Evolutionary conservation across 2,113 vertebrate species (phyloP).

Genomic region (Heterotis niloticus): DNA sequence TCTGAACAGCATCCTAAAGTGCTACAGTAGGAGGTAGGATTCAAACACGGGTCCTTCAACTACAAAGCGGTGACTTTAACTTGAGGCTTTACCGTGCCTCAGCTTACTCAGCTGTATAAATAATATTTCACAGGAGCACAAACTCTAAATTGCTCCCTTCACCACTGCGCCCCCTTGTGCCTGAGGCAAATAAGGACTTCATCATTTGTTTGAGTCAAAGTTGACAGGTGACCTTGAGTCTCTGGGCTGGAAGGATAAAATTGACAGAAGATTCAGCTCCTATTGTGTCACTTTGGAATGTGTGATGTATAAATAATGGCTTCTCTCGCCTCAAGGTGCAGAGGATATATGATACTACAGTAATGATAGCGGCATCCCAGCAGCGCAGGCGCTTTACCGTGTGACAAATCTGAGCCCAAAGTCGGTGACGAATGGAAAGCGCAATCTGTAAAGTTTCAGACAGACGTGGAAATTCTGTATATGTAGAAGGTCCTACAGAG

Average conservation of each 20-base stretch:
- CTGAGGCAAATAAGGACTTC: background rate
- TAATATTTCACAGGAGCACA: too few relatives aligned
- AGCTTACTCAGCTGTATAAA: too few relatives aligned
- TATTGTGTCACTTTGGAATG: background rate
- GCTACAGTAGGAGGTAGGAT: background rate
- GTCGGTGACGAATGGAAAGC: constrained; percentile 4
- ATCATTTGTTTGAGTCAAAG: background rate
- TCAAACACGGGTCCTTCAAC: too few relatives aligned
- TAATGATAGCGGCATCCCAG: background rate
- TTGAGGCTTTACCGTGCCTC: too few relatives aligned
- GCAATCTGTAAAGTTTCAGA: constrained; percentile 11
- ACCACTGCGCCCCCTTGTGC: background rate
- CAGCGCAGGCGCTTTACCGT: constrained; percentile 7
- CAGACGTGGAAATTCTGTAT: background rate
- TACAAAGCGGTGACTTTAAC: too few relatives aligned
- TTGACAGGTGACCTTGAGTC: background rate
- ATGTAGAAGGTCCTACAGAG: too few relatives aligned
- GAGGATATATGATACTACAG: background rate
- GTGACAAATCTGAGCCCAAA: background rate
- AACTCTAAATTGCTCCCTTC: too few relatives aligned
- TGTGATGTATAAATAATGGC: background rate
- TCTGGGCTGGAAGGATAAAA: background rate
- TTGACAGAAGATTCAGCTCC: background rate
- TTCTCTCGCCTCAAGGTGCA: background rate
- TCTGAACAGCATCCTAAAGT: background rate